Evolutionary conservation across 1,140 invertebrate species (phyloP), one percentile per base, ranked within the genome.

Genomic region (Cataglyphis hispanica): DNA sequence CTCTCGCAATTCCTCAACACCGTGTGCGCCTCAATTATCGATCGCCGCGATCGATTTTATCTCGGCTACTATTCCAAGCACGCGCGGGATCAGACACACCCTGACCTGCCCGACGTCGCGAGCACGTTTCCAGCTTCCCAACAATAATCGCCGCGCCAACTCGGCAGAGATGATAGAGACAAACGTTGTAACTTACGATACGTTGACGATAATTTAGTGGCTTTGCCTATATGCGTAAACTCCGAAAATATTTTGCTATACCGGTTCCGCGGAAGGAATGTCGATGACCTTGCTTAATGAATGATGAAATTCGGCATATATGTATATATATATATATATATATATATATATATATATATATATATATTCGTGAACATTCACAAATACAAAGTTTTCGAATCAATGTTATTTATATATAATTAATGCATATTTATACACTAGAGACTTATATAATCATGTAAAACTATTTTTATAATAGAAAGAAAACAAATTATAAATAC

Each of bases 31-130:
- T 43, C 34, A 56, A 84, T 84, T 80, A 80, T 64, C 70, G 74
- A 76, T 84, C 74, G 58, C 11, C 58, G 43, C 81, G 72, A 84
- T 76, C 58, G 83, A 77, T 76, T 84, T 81, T 60, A 81, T 83
- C 78, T 58, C 27, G 63, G 53, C 37, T 22, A 22, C 25, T 74
- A 83, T 81, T 70, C 78, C 78, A 81, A n/a, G 69, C 78, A 81
- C 78, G 78, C 67, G 53, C 40, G 67, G 25, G 53, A 83, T 72
- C 78, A 74, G 78, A 74, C 78, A 83, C 78, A 83, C 78, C 78
- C 78, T 83, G 78, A 83, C 78, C 78, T 83, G 40, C 78, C 78
- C 78, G n/a, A 83, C 78, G 78, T 43, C 67, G 67, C 34, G 34
- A 46, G 67, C 56, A 60, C 37, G 78, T 60, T 83, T 74, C 53